Percentiles rank a stretch among this genome's conserved stretches.
Evolutionary conservation across 2,888 invertebrate genomes (phyloP).

Genomic region (Lithodes maja): DNA sequence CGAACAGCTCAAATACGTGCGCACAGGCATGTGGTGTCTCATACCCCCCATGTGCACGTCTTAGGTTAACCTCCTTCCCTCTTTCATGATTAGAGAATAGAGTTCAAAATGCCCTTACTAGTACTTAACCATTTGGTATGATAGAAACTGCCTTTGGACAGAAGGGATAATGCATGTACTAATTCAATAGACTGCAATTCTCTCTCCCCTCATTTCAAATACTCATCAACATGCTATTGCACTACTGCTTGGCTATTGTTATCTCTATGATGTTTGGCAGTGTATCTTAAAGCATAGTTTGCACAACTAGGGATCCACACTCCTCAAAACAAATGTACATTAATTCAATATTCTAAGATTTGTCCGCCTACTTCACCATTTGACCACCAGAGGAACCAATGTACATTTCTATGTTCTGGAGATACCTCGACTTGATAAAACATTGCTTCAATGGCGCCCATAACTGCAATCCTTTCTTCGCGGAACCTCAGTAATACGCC

Average conservation of each 20-base stretch:
- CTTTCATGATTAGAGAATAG: background rate
- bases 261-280: background rate
- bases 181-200: background rate
- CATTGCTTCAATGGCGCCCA: constrained; percentile 32
- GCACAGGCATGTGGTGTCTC: no score
- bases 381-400: constrained; percentile 22
- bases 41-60: no score
- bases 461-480: background rate
- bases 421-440: constrained; percentile 31
- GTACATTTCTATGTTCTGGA: constrained; percentile 10
- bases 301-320: no score
- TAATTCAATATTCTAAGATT: no score
- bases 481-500: constrained; percentile 23
- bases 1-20: no score
- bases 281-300: no score
- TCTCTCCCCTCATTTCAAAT: background rate
- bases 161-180: background rate
- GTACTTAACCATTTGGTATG: background rate
- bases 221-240: background rate
- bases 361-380: background rate
- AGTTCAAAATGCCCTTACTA: background rate
- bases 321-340: no score
- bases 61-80: background rate
- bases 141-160: background rate
- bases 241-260: background rate